These are phyloP conservation scores for Drosophila nebulosa DNA, from an alignment of 1,140 invertebrate genomes.

Conservation along the genomic window DNA sequence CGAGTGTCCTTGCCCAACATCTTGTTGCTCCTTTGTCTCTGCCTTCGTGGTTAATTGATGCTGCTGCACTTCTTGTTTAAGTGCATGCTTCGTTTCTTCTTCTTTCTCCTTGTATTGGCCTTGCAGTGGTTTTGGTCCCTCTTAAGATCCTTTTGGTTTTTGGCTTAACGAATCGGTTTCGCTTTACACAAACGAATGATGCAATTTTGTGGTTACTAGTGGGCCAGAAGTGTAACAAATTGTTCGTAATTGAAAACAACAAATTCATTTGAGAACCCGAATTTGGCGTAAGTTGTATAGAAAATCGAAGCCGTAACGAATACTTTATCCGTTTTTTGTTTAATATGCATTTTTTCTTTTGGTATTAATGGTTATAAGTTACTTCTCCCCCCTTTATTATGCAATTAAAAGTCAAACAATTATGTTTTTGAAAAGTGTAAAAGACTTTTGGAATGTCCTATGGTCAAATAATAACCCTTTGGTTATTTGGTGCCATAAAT, in stretches of 20 bases:
- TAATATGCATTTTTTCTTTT: too few relatives aligned
- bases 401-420: too few relatives aligned
- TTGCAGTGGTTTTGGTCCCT: neutral
- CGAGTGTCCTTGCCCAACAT: conserved; percentile 3
- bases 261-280: too few relatives aligned
- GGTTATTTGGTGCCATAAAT: too few relatives aligned
- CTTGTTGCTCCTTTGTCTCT: neutral
- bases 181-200: neutral
- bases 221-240: neutral
- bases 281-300: too few relatives aligned
- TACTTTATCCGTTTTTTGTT: too few relatives aligned
- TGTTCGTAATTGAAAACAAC: neutral
- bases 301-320: too few relatives aligned
- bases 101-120: neutral
- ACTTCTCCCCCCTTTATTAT: too few relatives aligned
- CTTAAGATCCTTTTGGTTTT: neutral
- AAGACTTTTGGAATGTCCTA: too few relatives aligned
- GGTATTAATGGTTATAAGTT: too few relatives aligned
- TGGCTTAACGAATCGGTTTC: neutral
- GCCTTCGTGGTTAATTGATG: conserved; percentile 6
- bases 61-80: conserved; percentile 7
- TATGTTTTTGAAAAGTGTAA: too few relatives aligned
- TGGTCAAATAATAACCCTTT: too few relatives aligned
- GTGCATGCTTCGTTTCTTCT: conserved; percentile 13
- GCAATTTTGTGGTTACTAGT: neutral